Percentiles rank a stretch among this genome's conserved stretches.
Conservation (phyloP, 2,113 vertebrate genomes). For the Ancistrus triradiatus region DNA sequence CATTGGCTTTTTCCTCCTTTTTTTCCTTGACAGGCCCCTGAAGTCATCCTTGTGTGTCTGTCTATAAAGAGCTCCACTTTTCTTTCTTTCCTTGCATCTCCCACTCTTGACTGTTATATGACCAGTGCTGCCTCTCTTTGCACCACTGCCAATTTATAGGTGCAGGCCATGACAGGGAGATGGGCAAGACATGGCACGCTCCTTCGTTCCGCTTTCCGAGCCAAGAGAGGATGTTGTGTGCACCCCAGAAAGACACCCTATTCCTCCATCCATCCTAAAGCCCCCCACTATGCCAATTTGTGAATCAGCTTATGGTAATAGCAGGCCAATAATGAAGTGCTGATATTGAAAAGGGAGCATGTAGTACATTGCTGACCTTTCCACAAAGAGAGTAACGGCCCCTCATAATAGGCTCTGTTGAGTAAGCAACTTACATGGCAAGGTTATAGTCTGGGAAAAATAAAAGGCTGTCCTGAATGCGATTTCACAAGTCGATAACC, state of each 20-base stretch:
- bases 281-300: slow-evolving; percentile 57
- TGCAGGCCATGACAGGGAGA: slow-evolving; percentile 39
- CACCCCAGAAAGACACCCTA: slow-evolving; percentile 14
- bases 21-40: slow-evolving; percentile 67
- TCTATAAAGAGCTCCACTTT: slow-evolving; percentile 60
- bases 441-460: slow-evolving; percentile 56
- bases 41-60: slow-evolving; percentile 68
- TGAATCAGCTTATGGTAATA: slow-evolving; percentile 68
- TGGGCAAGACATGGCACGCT: slow-evolving; percentile 31
- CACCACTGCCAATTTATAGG: slow-evolving; percentile 62
- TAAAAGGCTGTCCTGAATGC: slow-evolving; percentile 55
- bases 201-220: slow-evolving; percentile 37
- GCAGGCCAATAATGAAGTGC: slow-evolving; percentile 59
- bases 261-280: background rate
- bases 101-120: slow-evolving; percentile 6
- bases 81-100: slow-evolving; percentile 2
- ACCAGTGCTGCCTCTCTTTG: slow-evolving; percentile 44
- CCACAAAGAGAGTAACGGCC: slow-evolving; percentile 52
- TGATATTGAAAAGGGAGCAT: slow-evolving; percentile 57
- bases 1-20: slow-evolving; percentile 67
- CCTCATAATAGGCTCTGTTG: slow-evolving; percentile 70
- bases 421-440: slow-evolving; percentile 73
- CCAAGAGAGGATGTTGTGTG: slow-evolving; percentile 44
- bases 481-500: slow-evolving; percentile 69
- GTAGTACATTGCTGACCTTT: slow-evolving; percentile 68